phyloP scores from a whole-genome alignment of 2,113 vertebrate genomes.

The Tachysurus fulvidraco region DNA sequence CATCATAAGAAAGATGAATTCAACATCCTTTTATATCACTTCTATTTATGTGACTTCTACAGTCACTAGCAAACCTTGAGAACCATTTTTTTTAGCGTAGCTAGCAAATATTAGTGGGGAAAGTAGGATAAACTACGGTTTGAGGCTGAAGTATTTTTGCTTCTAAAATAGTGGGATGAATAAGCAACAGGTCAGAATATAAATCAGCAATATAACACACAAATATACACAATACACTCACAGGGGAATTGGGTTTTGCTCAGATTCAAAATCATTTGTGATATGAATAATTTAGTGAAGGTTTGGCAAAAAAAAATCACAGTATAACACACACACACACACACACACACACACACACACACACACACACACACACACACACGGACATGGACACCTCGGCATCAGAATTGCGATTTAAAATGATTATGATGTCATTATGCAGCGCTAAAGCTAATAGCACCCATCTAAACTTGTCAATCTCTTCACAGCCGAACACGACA shows the following conservation, averaged over 20 bases:
- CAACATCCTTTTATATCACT: not conserved
- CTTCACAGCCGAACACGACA: conserved; percentile 31
- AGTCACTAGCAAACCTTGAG: not conserved
- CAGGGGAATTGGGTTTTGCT: conserved; percentile 10
- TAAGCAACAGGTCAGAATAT: not conserved
- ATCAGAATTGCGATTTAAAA: conserved; percentile 59
- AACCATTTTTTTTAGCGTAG: not conserved
- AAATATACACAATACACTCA: not conserved
- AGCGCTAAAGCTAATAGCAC: conserved; percentile 62
- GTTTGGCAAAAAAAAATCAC: conserved; percentile 39
- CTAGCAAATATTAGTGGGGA: not conserved
- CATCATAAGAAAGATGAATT: not conserved
- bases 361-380: conserved; percentile 16
- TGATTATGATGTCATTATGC: conserved; percentile 72
- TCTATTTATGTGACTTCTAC: not conserved
- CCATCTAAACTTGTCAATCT: conserved; percentile 66
- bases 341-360: conserved; percentile 12
- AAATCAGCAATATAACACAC: not conserved
- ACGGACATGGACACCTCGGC: conserved; percentile 35
- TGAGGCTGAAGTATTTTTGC: not conserved
- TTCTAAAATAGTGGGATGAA: not conserved
- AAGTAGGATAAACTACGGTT: not conserved
- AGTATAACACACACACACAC: conserved; percentile 13
- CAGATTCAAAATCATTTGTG: conserved; percentile 65
- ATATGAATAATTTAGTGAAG: conserved; percentile 52